Evolutionary conservation across 2,113 vertebrate genomes (phyloP).

Genomic region (Anas platyrhynchos): DNA sequence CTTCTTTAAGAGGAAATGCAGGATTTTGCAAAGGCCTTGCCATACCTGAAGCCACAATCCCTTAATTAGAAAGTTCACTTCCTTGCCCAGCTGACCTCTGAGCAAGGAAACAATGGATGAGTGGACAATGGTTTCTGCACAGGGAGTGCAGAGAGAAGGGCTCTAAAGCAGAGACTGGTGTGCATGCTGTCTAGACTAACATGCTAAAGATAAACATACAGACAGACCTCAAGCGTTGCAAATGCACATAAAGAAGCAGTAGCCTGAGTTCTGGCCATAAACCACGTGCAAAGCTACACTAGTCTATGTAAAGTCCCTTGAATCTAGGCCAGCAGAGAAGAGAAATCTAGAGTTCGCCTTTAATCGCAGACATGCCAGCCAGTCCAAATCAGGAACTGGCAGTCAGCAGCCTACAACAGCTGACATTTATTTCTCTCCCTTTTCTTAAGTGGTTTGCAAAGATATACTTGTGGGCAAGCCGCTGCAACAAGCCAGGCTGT

Average conservation of each 20-base stretch:
- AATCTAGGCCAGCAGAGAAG: neutral
- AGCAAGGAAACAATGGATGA: fast-evolving
- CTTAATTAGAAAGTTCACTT: neutral
- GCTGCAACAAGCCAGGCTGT: neutral
- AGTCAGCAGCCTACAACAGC: neutral
- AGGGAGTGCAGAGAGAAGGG: neutral
- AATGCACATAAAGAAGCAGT: neutral
- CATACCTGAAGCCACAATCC: neutral
- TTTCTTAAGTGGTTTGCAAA: neutral
- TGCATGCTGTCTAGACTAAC: fast-evolving
- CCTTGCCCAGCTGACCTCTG: neutral
- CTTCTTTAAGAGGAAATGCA: neutral
- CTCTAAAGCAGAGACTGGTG: neutral
- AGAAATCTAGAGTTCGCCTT: constrained; percentile 8
- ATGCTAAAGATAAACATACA: fast-evolving
- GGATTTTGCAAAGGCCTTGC: neutral
- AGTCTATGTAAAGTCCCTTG: neutral
- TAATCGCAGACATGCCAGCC: constrained; percentile 9
- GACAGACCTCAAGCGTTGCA: neutral
- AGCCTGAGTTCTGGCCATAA: neutral
- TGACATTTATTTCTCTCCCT: constrained; percentile 13
- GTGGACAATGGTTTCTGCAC: fast-evolving
- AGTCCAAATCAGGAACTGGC: constrained; percentile 16
- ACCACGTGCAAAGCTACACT: neutral
- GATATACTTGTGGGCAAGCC: neutral